Evolutionary conservation across 2,888 invertebrate species (phyloP).

Genomic region (Nysson spinosus): DNA sequence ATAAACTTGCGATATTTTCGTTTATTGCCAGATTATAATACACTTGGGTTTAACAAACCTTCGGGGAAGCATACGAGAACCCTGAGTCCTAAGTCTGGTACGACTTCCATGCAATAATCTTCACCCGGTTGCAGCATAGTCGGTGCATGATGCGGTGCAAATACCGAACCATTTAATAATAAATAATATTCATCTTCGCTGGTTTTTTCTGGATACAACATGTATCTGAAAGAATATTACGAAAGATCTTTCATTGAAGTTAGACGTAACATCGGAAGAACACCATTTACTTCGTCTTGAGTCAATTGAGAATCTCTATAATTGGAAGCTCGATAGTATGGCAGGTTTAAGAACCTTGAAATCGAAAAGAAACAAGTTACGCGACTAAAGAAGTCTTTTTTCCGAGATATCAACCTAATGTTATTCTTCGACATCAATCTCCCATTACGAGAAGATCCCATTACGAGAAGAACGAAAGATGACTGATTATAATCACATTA

Average conservation of each 20-base stretch:
- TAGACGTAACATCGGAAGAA: no score
- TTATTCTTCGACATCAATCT: neutral
- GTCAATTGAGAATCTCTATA: no score
- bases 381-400: neutral
- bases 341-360: neutral
- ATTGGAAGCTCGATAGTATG: neutral
- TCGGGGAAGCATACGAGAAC: conserved; percentile 79
- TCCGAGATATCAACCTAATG: neutral
- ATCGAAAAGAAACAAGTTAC: conserved; percentile 1
- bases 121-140: conserved; percentile 78
- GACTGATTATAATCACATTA: no score
- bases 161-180: conserved; percentile 81
- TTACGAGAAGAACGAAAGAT: no score
- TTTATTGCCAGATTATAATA: no score
- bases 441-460: no score
- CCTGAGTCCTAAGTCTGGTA: conserved; percentile 78
- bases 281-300: no score
- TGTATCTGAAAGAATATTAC: conserved; percentile 74
- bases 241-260: no score
- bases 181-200: conserved; percentile 80
- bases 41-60: no score
- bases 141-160: conserved; percentile 78
- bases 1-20: no score
- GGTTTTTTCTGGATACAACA: conserved; percentile 78
- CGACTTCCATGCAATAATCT: conserved; percentile 82